These are phyloP conservation scores for Manis pentadactyla DNA, from an alignment of 2,797 vertebrate genomes.

Conservation along the genomic window DNA sequence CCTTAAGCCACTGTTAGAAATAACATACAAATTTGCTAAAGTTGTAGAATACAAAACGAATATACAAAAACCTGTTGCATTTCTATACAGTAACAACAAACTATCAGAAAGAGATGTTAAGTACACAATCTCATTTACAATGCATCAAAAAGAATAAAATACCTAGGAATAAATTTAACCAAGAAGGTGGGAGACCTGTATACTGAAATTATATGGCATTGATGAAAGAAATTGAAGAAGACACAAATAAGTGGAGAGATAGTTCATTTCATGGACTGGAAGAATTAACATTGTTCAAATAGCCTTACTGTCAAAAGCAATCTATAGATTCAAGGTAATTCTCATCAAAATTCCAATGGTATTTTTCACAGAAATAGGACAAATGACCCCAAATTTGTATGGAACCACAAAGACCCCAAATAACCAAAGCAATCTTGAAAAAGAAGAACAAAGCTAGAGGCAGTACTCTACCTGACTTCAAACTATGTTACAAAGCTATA, in stretches of 20 bases:
- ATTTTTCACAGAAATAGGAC: too few species aligned
- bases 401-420: too few species aligned
- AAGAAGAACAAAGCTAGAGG: background rate
- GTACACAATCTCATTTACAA: background rate
- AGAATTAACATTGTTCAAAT: background rate
- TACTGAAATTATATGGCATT: too few species aligned
- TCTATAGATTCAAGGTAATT: background rate
- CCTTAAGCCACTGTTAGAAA: background rate
- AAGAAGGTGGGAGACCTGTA: too few species aligned
- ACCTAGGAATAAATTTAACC: too few species aligned
- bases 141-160: too few species aligned
- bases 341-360: background rate
- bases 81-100: background rate
- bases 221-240: background rate
- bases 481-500: background rate
- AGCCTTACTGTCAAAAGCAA: background rate
- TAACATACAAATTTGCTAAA: background rate
- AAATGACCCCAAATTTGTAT: too few species aligned
- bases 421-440: background rate
- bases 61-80: background rate
- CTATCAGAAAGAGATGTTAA: background rate
- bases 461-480: background rate
- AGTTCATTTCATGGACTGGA: background rate
- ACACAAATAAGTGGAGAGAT: background rate
- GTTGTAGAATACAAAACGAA: background rate